Conservation (phyloP, 2,797 vertebrate species). For the Tarsius wallacei region DNA sequence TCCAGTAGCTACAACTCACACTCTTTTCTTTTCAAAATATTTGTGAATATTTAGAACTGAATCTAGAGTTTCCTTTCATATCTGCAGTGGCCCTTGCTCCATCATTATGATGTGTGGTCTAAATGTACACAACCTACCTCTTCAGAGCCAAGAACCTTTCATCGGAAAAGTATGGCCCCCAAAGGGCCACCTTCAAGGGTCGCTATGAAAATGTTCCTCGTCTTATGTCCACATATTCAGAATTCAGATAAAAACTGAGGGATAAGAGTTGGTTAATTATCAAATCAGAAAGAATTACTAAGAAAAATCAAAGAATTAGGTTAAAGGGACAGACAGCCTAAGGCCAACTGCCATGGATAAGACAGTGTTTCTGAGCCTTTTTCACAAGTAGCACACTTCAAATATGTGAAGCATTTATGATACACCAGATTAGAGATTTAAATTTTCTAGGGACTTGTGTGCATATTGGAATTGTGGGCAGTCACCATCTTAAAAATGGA, state of each 20-base stretch:
- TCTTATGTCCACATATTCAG: background rate
- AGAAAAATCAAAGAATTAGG: background rate
- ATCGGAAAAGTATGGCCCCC: background rate
- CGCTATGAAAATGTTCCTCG: background rate
- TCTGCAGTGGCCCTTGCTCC: background rate
- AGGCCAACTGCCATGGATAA: background rate
- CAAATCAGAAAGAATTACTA: conserved; percentile 7
- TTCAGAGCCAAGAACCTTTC: background rate
- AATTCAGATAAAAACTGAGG: background rate
- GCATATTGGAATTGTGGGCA: background rate
- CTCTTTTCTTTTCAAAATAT: background rate
- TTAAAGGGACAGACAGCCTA: background rate
- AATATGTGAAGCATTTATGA: background rate
- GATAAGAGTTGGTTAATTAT: background rate
- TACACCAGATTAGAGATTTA: background rate
- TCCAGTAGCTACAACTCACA: background rate
- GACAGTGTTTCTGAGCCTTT: background rate
- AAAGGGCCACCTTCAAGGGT: background rate
- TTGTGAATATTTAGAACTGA: conserved; percentile 41
- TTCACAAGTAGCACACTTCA: background rate
- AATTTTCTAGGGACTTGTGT: background rate
- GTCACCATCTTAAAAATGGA: background rate
- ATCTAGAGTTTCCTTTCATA: background rate
- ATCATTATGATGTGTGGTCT: background rate
- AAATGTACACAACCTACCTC: background rate